Base-by-base conservation (phyloP, 2,113 vertebrate species). In the Synodontis membranacea region DNA sequence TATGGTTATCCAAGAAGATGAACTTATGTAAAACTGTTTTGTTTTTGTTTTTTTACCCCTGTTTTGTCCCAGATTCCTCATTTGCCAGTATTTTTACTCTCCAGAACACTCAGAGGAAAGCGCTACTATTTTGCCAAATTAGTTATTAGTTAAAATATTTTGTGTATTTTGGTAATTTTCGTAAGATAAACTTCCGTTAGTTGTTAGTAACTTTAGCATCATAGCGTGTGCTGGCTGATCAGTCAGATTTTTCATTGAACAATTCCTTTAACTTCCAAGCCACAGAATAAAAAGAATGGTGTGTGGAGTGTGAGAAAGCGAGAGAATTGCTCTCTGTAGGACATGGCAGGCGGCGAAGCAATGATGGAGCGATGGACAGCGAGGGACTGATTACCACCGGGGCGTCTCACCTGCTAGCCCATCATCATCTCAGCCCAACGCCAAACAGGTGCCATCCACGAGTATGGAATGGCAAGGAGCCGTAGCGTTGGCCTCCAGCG, bases 381-480 rank as follows among this genome's bases (percentile, higher is more conserved):
- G 80, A 89, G 88, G 89, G 88, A 88, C 85, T 89, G 90, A 91
- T 88, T 89, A 88, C 90, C 90, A 87, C 90, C 68, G 85, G 88
- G 87, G 90, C 66, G 42, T 34, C 83, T 88, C 88, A 89, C 90
- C 85, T 87, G 87, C 85, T 83, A 74, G 86, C 89, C 83, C 68
- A 48, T 89, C 89, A 85, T 85, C 85, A 82, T 74, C 86, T 83
- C 83, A 44, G 46, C 60, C 66, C 34, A 39, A 56, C 46, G 88
- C 89, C 89, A 90, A 89, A 87, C 86, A 90, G 88, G 89, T 90
- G 88, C 89, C 88, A 88, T 81, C 56, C 72, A 54, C 39, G 64
- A 80, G 80, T 85, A 83, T 81, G 76, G 82, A 23, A 80, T 83
- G 86, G 84, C 84, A 89, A 44, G 11, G 50, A 68, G 66, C 87